Conservation (phyloP, 2,888 invertebrate genomes). For the Autographa pulchrina region DNA sequence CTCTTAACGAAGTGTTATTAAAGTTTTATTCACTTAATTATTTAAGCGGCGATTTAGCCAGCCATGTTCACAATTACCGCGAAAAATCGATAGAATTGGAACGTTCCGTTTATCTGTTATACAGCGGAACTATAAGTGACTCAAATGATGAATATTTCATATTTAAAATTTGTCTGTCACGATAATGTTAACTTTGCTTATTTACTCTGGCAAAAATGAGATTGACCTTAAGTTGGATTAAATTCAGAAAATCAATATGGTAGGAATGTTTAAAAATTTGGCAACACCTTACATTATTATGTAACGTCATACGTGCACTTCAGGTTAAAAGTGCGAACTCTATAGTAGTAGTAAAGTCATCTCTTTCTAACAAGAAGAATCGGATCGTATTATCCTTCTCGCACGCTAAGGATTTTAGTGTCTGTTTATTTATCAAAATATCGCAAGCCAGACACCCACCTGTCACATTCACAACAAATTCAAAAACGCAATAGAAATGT, state of each 20-base stretch:
- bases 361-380: conserved; percentile 19
- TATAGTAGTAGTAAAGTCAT: conserved; percentile 29
- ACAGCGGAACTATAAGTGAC: conserved; percentile 11
- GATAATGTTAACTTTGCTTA: background rate
- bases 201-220: background rate
- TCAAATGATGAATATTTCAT: background rate
- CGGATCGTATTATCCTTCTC: conserved; percentile 13
- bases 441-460: conserved; percentile 24
- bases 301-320: conserved; percentile 45
- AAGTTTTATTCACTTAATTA: conserved; percentile 46
- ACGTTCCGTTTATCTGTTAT: conserved; percentile 59
- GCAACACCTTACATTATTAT: conserved; percentile 36
- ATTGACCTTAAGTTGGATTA: background rate
- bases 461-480: conserved; percentile 72
- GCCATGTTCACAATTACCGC: conserved; percentile 66
- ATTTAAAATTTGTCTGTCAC: background rate
- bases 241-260: background rate
- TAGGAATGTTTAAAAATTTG: conserved; percentile 17
- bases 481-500: conserved; percentile 82
- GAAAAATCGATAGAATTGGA: conserved; percentile 69
- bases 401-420: conserved; percentile 15
- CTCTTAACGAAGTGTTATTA: conserved; percentile 25
- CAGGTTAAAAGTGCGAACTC: conserved; percentile 7
- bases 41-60: conserved; percentile 35
- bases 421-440: conserved; percentile 30